Evolutionary conservation across 2,113 vertebrate species (phyloP).

Genomic region (cat (Felis catus)): DNA sequence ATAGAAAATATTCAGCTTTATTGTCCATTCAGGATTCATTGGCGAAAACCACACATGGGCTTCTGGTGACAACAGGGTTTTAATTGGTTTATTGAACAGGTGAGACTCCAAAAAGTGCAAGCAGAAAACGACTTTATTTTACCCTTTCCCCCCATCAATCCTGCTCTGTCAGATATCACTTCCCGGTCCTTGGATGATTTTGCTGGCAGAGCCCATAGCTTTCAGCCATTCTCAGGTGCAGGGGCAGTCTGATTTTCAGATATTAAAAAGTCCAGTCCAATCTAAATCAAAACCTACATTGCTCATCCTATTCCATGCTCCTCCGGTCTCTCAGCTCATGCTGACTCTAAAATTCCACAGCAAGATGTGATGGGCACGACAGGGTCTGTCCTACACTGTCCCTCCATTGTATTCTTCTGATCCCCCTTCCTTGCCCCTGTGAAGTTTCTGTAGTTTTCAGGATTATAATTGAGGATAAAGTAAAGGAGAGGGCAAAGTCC

Average conservation of each 20-base stretch:
- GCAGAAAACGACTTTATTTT: neutral
- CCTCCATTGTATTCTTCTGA: neutral
- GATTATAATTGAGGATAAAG: neutral
- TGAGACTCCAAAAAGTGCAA: neutral
- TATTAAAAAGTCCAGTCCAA: neutral
- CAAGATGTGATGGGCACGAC: rapidly evolving
- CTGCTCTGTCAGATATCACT: neutral
- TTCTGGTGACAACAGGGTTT: neutral
- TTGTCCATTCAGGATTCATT: neutral
- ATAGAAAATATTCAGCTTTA: neutral
- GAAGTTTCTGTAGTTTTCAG: neutral
- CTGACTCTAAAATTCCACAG: rapidly evolving
- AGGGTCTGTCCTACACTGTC: neutral
- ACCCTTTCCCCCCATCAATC: neutral
- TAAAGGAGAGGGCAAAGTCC: neutral
- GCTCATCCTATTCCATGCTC: neutral
- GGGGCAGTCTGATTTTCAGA: neutral
- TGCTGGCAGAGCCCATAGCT: neutral
- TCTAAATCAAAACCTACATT: neutral
- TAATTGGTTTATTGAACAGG: neutral
- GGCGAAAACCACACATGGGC: neutral
- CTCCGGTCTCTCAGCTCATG: neutral
- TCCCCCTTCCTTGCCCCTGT: neutral
- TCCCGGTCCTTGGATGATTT: neutral
- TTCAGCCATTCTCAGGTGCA: neutral